Percentiles rank a stretch among this genome's conserved stretches.
These are phyloP conservation scores for Ophiodon elongatus DNA, from an alignment of 2,113 vertebrate genomes.

Conservation along the genomic window DNA sequence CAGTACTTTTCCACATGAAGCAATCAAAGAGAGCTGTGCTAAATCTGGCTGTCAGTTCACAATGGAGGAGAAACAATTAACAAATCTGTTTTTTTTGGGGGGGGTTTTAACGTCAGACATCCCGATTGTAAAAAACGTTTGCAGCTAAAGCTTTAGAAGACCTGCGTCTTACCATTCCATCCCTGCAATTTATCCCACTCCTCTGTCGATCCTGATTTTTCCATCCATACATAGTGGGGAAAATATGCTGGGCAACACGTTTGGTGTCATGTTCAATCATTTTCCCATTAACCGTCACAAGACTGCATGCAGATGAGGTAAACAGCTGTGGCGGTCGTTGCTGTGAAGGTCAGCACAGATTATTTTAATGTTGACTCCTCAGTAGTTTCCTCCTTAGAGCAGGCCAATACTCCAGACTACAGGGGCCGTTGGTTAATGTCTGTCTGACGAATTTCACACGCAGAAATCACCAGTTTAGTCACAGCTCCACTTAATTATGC, in stretches of 20 bases:
- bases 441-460: constrained; percentile 55
- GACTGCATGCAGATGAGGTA: constrained; percentile 32
- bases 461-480: constrained; percentile 54
- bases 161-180: neutral
- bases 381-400: neutral
- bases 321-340: constrained; percentile 27
- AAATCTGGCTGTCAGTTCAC: constrained; percentile 4
- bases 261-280: constrained; percentile 9
- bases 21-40: neutral
- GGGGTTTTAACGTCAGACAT: neutral
- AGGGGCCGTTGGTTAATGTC: constrained; percentile 10
- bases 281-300: neutral
- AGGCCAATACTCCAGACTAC: neutral
- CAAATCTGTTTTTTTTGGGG: constrained; percentile 2
- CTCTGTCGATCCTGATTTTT: constrained; percentile 5
- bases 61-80: neutral
- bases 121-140: neutral
- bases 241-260: neutral
- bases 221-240: neutral
- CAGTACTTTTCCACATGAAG: constrained; percentile 26
- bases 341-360: constrained; percentile 43
- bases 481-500: constrained; percentile 39
- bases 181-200: neutral
- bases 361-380: constrained; percentile 4
- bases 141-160: neutral